A percentile compares a stretch with the other conserved stretches of the same genome.
These are phyloP conservation scores for Mastacembelus armatus DNA, from an alignment of 2,797 vertebrate genomes.

Conservation along the genomic window DNA sequence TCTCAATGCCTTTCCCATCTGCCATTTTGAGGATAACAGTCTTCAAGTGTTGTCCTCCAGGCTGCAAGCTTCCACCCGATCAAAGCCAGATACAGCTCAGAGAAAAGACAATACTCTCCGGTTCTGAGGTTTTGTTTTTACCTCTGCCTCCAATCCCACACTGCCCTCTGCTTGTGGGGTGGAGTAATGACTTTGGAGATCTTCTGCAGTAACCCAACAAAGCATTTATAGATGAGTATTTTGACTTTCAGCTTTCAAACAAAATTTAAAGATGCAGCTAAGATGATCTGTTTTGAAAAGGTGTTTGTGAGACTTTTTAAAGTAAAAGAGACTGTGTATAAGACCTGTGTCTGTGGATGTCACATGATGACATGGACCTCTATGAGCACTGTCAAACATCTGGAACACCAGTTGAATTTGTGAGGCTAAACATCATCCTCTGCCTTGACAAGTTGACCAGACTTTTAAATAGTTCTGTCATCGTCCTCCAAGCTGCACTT, in stretches of 20 bases:
- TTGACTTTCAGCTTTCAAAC: conserved; percentile 11
- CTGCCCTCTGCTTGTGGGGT: conserved; percentile 60
- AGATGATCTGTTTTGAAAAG: background rate
- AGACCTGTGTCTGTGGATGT: background rate
- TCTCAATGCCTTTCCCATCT: conserved; percentile 27
- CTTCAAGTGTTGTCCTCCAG: conserved; percentile 12
- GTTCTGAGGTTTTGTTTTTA: conserved; percentile 13
- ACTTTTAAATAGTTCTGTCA: conserved; percentile 7
- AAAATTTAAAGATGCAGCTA: background rate
- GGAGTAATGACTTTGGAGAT: conserved; percentile 59
- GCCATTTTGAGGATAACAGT: conserved; percentile 51
- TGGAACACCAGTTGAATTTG: conserved; percentile 1
- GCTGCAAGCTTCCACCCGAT: background rate
- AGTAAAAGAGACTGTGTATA: conserved; percentile 10
- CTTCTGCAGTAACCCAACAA: conserved; percentile 3
- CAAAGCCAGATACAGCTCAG: conserved; percentile 16
- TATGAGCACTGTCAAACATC: background rate
- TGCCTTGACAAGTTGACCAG: conserved; percentile 2
- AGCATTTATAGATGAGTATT: background rate
- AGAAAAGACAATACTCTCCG: conserved; percentile 16
- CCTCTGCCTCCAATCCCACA: conserved; percentile 19
- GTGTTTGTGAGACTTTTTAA: conserved; percentile 19
- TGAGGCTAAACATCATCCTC: background rate
- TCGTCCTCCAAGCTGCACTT: too few relatives aligned
- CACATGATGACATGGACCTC: background rate